phyloP scores from a whole-genome alignment of 2,888 invertebrate species.

The Amphipyra tragopoginis region DNA sequence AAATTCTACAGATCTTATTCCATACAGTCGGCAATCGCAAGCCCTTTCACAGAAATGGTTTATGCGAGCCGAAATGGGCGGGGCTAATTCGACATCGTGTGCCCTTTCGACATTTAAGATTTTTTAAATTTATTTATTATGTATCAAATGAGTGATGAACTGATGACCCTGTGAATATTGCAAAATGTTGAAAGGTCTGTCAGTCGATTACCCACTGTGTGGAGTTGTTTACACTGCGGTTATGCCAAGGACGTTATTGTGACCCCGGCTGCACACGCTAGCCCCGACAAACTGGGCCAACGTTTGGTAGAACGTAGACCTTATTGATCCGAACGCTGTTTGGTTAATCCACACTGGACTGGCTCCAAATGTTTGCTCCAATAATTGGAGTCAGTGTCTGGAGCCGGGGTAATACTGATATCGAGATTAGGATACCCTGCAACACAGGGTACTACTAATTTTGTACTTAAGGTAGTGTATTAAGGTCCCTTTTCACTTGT shows the following conservation, averaged over 20 bases:
- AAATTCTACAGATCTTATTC: conserved; percentile 4
- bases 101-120: neutral
- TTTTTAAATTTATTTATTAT: no score
- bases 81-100: neutral
- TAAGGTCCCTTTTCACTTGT: conserved; percentile 27
- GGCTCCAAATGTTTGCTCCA: conserved; percentile 4
- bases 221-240: conserved; percentile 9
- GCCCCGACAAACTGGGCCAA: neutral
- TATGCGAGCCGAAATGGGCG: neutral
- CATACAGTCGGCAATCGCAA: conserved; percentile 7
- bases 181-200: conserved; percentile 2
- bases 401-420: conserved; percentile 1
- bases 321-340: no score
- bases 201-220: conserved; percentile 12
- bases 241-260: conserved; percentile 9
- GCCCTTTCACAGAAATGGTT: neutral
- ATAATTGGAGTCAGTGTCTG: conserved; percentile 3
- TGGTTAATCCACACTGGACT: no score
- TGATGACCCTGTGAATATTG: neutral
- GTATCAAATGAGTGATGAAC: neutral
- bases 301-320: neutral
- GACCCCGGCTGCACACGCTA: conserved; percentile 6
- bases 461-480: conserved; percentile 52
- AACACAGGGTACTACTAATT: conserved; percentile 44
- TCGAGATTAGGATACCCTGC: conserved; percentile 44